Evolutionary conservation across 2,113 vertebrate genomes (phyloP).

Genomic region (Lanius ludovicianus): DNA sequence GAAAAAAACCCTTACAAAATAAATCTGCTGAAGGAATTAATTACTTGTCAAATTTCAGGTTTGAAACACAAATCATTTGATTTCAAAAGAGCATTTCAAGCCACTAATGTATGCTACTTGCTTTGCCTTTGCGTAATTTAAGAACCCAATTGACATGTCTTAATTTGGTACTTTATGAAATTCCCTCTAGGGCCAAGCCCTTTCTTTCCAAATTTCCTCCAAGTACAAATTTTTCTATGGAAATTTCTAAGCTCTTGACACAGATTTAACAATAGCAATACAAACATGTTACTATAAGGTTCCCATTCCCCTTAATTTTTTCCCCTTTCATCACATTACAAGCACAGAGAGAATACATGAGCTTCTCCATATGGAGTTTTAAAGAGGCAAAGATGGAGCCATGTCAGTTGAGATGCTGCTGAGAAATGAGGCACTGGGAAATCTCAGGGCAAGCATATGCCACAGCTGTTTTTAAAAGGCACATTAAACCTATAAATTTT

Average conservation of each 20-base stretch:
- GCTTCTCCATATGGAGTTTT: not conserved
- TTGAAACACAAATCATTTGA: slow-evolving; percentile 31
- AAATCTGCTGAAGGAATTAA: slow-evolving; percentile 3
- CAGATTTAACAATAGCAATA: not conserved
- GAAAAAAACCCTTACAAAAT: not conserved
- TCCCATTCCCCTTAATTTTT: slow-evolving; percentile 7
- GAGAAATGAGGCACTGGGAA: not conserved
- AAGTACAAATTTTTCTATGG: not conserved
- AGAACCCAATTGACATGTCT: slow-evolving; percentile 34
- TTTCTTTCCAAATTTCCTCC: slow-evolving; percentile 11
- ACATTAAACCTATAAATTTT: not conserved
- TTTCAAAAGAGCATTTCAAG: slow-evolving; percentile 25
- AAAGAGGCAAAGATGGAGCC: not conserved
- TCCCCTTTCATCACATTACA: not conserved
- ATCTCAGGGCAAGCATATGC: not conserved
- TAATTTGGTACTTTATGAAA: slow-evolving; percentile 51
- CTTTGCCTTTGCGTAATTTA: slow-evolving; percentile 34
- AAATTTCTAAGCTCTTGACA: not conserved
- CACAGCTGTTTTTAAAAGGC: not conserved
- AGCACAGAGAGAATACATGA: not conserved
- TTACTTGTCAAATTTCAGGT: slow-evolving; percentile 23
- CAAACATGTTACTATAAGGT: not conserved
- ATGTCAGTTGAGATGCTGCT: not conserved
- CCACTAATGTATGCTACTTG: slow-evolving; percentile 21
- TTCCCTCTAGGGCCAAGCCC: not conserved